phyloP scores from a whole-genome alignment of 2,797 vertebrate species.

The Thamnophis elegans region DNA sequence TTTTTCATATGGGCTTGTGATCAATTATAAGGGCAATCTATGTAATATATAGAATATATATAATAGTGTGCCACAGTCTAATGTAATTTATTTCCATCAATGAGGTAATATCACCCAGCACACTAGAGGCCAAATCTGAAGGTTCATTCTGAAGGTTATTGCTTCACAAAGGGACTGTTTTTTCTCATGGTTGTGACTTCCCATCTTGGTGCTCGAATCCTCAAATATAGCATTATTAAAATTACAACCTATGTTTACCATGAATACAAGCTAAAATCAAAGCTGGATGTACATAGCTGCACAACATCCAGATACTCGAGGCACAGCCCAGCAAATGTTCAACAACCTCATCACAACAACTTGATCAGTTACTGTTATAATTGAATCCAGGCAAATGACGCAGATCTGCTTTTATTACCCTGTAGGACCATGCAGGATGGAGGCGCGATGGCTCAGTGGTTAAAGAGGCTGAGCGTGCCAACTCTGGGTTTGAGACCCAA shows the following conservation, averaged over 20 bases:
- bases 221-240: conserved; percentile 1
- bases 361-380: background rate
- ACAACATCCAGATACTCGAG: background rate
- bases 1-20: conserved; percentile 57
- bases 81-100: conserved; percentile 28
- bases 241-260: background rate
- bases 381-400: background rate
- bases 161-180: conserved; percentile 21
- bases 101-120: conserved; percentile 33
- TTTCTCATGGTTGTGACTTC: background rate
- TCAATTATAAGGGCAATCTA: conserved; percentile 53
- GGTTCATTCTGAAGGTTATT: conserved; percentile 53
- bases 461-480: background rate
- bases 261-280: background rate
- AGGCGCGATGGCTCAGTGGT: background rate
- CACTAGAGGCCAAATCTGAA: conserved; percentile 32
- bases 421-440: background rate
- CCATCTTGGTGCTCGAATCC: background rate
- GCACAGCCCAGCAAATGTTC: background rate
- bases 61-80: conserved; percentile 21
- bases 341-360: background rate
- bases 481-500: background rate
- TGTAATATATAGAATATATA: conserved; percentile 50
- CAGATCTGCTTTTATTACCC: background rate
- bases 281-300: background rate